These are phyloP conservation scores for Loripinus fragilis DNA, from an alignment of 2,888 invertebrate species.

Conservation along the genomic window DNA sequence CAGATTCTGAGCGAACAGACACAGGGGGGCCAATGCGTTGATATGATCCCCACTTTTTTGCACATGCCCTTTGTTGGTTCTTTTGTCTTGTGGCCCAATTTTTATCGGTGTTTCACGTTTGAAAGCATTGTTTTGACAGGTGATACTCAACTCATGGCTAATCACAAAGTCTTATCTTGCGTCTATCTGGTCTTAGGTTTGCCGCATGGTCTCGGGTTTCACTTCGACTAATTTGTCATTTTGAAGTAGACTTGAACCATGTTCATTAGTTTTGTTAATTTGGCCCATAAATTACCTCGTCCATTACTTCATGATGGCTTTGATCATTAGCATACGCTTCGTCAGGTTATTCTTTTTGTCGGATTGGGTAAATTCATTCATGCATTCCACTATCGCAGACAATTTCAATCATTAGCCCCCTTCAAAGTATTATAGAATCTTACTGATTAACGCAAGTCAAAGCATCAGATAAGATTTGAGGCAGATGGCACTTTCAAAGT, in stretches of 20 bases:
- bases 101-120: neutral
- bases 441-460: too few relatives aligned
- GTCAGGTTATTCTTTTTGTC: neutral
- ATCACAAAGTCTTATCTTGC: neutral
- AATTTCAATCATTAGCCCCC: too few relatives aligned
- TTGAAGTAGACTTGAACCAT: neutral
- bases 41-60: too few relatives aligned
- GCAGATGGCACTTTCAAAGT: too few relatives aligned
- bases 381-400: too few relatives aligned
- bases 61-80: too few relatives aligned
- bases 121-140: constrained; percentile 17
- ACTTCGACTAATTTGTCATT: neutral
- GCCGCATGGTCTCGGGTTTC: neutral
- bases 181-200: neutral
- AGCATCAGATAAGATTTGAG: too few relatives aligned
- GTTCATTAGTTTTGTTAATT: constrained; percentile 3
- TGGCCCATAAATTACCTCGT: neutral
- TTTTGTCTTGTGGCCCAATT: too few relatives aligned
- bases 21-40: too few relatives aligned
- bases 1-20: too few relatives aligned
- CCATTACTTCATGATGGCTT: neutral
- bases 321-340: neutral
- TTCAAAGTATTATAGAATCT: too few relatives aligned
- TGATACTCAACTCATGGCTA: neutral
- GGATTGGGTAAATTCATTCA: too few relatives aligned